Conservation (phyloP, 1,140 invertebrate species). For the Zaprionus nigranus region DNA sequence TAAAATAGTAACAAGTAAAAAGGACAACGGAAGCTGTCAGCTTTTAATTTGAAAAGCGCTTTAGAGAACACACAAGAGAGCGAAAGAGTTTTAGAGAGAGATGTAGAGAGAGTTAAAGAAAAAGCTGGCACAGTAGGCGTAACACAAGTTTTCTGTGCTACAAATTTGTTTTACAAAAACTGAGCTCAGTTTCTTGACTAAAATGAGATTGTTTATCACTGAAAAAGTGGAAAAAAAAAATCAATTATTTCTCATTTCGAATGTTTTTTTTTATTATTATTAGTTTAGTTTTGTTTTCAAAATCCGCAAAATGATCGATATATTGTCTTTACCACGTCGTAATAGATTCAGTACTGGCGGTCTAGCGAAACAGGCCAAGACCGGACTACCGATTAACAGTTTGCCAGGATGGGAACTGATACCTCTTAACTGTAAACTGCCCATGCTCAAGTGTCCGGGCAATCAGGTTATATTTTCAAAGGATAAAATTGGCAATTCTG, state of each 20-base stretch:
- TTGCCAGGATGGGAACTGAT: constrained; percentile 80
- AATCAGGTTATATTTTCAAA: constrained; percentile 82
- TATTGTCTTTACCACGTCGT: constrained; percentile 73
- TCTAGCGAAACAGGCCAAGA: constrained; percentile 50
- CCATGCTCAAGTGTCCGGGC: constrained; percentile 79
- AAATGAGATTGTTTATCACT: not conserved
- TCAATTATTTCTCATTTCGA: constrained; percentile 10
- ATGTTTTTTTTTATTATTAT: constrained; percentile 4
- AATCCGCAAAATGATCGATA: constrained; percentile 61
- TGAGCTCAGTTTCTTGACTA: not conserved
- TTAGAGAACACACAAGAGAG: not conserved
- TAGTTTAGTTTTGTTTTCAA: constrained; percentile 9
- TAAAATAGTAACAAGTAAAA: constrained; percentile 41
- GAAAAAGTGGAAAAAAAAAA: constrained; percentile 5
- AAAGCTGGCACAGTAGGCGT: constrained; percentile 41
- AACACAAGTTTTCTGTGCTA: not conserved
- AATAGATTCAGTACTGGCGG: constrained; percentile 49
- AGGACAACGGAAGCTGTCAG: constrained; percentile 44
- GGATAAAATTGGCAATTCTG: constrained; percentile 77
- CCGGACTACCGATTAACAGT: constrained; percentile 78
- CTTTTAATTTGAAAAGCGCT: constrained; percentile 25
- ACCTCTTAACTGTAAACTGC: constrained; percentile 75
- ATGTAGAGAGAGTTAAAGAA: constrained; percentile 4
- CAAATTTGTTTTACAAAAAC: not conserved
- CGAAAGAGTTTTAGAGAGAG: not conserved